Base-by-base conservation (phyloP, 2,797 vertebrate species). In the Macrochelys suwanniensis region DNA sequence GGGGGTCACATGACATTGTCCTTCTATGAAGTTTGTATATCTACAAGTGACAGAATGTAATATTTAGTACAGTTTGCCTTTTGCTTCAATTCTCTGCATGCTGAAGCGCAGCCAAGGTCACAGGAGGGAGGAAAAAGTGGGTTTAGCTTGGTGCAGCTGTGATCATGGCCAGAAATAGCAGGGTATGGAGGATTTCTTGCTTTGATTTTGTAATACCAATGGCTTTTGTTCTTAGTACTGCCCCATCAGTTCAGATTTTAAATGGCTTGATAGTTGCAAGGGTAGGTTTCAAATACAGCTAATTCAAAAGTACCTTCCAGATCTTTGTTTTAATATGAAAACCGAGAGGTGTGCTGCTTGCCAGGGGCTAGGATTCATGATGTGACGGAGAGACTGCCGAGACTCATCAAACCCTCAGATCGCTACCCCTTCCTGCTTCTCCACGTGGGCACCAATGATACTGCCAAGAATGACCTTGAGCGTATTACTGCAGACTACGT, bases 201-300 rank as follows among this genome's bases (percentile, higher is more conserved):
- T 96, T 86, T 31, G 89, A 97, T 92, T 96, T 97, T 71, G 80
- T 94, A 96, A 97, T 94, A 90, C 59, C 95, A 90, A 78, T 85
- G 94, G 94, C 88, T 96, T 94, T 95, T 97, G 92, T 95, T 94
- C 96, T 92, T 89, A 96, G 96, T 81, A 89, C 83, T 95, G 87
- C 87, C 91, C 91, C 88, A 94, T 89, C 94, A 89, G 92, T 89
- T 96, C 84, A 94, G 85, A 81, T 93, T 94, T 85, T 77, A 96
- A 97, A 94, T 88, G 89, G 92, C 21, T 5, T 94, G 80, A 87
- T 82, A 97, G 81, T 95, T 93, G 89, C 80, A 89, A 7, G 7
- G 68, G 68, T 57, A 82, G 93, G 88, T 77, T 96, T 89, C 96
- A 93, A 90, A 96, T 93, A 95, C 25, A 94, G 77, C 37, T 96